Conservation (phyloP, 2,888 invertebrate genomes). For the Molanna angustata region DNA sequence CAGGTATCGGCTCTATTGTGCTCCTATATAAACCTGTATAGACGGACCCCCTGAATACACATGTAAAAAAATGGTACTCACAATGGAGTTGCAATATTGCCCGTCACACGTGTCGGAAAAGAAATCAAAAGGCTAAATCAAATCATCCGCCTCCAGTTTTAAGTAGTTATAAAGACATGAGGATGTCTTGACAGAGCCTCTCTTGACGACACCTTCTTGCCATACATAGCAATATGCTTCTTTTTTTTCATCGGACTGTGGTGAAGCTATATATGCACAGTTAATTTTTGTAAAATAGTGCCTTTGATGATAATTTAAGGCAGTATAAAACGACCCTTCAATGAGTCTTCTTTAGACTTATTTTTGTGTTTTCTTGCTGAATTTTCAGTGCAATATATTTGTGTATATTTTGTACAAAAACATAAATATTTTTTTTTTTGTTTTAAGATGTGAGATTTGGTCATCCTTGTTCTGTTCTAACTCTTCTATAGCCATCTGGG, state of each 20-base stretch:
- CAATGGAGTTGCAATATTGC: constrained; percentile 1
- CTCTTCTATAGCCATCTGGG: too few species aligned
- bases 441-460: neutral
- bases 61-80: constrained; percentile 3
- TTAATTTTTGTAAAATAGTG: neutral
- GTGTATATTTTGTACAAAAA: too few species aligned
- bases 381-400: too few species aligned
- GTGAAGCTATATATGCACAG: neutral
- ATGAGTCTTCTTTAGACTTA: neutral
- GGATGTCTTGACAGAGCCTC: neutral
- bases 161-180: neutral
- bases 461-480: neutral
- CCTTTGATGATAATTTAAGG: neutral
- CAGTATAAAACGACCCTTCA: neutral
- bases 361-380: neutral
- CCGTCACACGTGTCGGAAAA: constrained; percentile 1
- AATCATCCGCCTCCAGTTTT: neutral
- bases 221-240: neutral
- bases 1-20: too few species aligned
- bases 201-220: neutral
- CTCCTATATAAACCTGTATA: too few species aligned
- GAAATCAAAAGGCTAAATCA: neutral
- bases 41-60: too few species aligned
- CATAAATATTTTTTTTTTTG: too few species aligned
- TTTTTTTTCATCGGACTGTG: neutral